Evolutionary conservation across 2,888 invertebrate species (phyloP), one percentile per base, ranked within the genome.

Genomic region (Torymus aiolomorphi): DNA sequence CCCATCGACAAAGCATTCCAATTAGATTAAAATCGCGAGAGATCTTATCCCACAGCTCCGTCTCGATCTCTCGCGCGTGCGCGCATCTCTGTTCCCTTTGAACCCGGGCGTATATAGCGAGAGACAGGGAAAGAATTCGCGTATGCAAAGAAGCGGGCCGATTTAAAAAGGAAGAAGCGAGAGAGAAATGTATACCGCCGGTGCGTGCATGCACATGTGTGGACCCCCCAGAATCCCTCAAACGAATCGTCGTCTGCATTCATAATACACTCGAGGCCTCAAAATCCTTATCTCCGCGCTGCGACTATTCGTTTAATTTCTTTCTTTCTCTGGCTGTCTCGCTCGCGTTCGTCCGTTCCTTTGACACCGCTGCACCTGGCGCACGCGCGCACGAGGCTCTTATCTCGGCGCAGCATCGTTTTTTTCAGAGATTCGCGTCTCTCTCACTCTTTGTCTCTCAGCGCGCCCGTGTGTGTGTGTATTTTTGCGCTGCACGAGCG

Each of bases 191-290:
- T n/a, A n/a, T n/a, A n/a, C n/a, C n/a, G n/a, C n/a, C n/a, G n/a
- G 24, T 20, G 20, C 20, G 20, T 20, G 42, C n/a, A n/a, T n/a
- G 11, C 18, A 2, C 31, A 18, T 49, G 2, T n/a, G 16, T 20
- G 67, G 78, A 78, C 78, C 78, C 73, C 78, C 78, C 78, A 73
- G 78, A 78, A 78, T 78, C 73, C 20, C 14, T 56, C 14, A 52
- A 31, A 52, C 67, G 76, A 31, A 31, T 31, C 31, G 31, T 31
- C 31, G 5, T 49, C n/a, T 61, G 14, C 31, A 62, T 63, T 42
- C 52, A 59, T 70, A 65, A 18, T 54, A 31, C 62, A 31, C 31
- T 52, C 54, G 72, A 73, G 72, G 54, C 54, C 31, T 73, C 62
- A 56, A 73, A 73, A 65, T 65, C 61, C 77, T 66, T 78, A 78